These are phyloP conservation scores for Drosophila pruinosa DNA, from an alignment of 1,140 invertebrate genomes.

Conservation along the genomic window DNA sequence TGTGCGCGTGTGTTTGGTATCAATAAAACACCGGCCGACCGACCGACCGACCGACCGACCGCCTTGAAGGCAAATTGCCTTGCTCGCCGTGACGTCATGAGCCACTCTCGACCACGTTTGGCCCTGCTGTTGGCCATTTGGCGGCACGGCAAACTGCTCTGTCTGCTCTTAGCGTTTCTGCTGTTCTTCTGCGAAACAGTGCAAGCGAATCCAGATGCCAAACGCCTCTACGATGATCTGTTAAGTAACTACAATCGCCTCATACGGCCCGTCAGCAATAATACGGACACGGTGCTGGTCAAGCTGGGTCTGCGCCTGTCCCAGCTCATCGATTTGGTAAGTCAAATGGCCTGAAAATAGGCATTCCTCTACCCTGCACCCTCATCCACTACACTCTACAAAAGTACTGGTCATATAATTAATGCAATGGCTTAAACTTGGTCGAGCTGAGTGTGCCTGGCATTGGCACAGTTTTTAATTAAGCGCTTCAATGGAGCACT, in stretches of 20 bases:
- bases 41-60: not conserved
- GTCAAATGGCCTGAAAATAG: slow-evolving; percentile 1
- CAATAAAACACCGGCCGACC: slow-evolving; percentile 72
- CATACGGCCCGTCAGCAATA: slow-evolving; percentile 96
- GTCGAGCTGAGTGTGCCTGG: slow-evolving; percentile 6
- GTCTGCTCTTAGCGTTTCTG: slow-evolving; percentile 62
- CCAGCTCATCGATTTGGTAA: slow-evolving; percentile 97
- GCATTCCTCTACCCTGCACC: not conserved
- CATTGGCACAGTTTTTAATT: slow-evolving; percentile 61
- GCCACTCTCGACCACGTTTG: slow-evolving; percentile 46
- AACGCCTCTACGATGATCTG: slow-evolving; percentile 96
- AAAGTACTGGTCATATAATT: too few species aligned
- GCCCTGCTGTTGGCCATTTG: slow-evolving; percentile 56
- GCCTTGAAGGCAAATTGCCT: slow-evolving; percentile 33
- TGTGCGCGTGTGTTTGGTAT: slow-evolving; percentile 74
- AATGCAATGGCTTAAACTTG: slow-evolving; percentile 47
- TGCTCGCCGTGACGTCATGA: slow-evolving; percentile 65
- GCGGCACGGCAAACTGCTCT: slow-evolving; percentile 72
- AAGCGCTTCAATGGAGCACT: slow-evolving; percentile 45
- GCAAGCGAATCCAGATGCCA: slow-evolving; percentile 92
- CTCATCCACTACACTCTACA: not conserved
- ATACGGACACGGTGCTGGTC: slow-evolving; percentile 95
- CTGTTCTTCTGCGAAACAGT: slow-evolving; percentile 77
- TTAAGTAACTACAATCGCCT: slow-evolving; percentile 98
- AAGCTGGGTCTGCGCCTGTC: slow-evolving; percentile 95